Conservation (phyloP, 2,113 vertebrate species). For the Catharus minimus region DNA sequence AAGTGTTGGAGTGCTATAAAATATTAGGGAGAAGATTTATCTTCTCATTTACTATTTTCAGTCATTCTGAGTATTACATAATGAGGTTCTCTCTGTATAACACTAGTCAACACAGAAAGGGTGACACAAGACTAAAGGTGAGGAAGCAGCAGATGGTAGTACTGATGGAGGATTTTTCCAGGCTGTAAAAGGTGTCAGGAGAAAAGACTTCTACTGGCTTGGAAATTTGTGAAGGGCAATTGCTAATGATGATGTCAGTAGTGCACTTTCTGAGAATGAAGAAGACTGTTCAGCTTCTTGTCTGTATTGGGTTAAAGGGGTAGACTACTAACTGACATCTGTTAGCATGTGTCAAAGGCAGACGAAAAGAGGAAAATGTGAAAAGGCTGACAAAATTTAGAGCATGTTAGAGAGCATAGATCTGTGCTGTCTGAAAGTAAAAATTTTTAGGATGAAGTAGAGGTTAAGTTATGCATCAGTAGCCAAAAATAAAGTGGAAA, state of each 20-base stretch:
- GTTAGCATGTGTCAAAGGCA: background rate
- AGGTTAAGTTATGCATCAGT: background rate
- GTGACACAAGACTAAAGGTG: constrained; percentile 42
- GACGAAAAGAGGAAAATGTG: background rate
- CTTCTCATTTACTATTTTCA: constrained; percentile 47
- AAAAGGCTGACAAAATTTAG: background rate
- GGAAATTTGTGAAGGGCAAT: constrained; percentile 12
- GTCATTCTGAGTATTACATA: background rate
- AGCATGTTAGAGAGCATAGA: background rate
- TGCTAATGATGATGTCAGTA: constrained; percentile 13
- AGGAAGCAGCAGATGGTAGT: constrained; percentile 27
- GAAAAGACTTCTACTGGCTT: constrained; percentile 5
- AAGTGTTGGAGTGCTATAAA: background rate
- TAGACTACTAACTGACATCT: background rate
- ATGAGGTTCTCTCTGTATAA: constrained; percentile 34
- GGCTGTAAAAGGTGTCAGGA: constrained; percentile 20
- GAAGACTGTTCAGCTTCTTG: background rate
- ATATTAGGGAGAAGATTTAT: constrained; percentile 7
- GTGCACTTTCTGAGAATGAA: background rate
- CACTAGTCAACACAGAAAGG: constrained; percentile 20
- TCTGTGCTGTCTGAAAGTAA: background rate
- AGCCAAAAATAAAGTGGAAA: constrained; percentile 16
- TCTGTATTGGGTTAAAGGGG: background rate
- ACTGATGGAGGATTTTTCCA: constrained; percentile 25
- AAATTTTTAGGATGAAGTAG: background rate